Percentiles rank a stretch among this genome's conserved stretches.
phyloP scores from a whole-genome alignment of 2,888 invertebrate genomes.

The Torymus auratus region DNA sequence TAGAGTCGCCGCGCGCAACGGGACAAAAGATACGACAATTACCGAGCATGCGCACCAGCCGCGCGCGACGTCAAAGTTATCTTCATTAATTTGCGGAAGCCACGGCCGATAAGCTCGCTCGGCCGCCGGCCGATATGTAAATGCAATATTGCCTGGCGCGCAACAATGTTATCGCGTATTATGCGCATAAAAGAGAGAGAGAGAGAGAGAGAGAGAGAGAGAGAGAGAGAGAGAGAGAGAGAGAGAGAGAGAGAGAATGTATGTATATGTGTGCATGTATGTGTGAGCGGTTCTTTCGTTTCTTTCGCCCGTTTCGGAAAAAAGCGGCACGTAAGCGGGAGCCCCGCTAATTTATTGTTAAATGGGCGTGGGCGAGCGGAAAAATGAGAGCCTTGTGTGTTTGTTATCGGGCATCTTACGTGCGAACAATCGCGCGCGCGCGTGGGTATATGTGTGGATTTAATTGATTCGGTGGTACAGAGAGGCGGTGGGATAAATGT shows the following conservation, averaged over 20 bases:
- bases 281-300: not conserved
- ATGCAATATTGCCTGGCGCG: conserved; percentile 46
- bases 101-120: conserved; percentile 45
- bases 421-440: not conserved
- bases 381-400: not conserved
- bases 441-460: conserved; percentile 4
- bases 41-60: conserved; percentile 17
- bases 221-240: no score
- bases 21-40: conserved; percentile 58
- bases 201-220: no score
- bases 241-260: not conserved
- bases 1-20: conserved; percentile 34
- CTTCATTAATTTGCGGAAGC: conserved; percentile 59
- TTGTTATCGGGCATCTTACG: conserved; percentile 38
- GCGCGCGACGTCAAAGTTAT: conserved; percentile 54
- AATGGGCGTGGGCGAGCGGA: not conserved
- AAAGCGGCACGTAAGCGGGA: not conserved
- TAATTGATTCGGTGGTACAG: conserved; percentile 39
- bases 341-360: conserved; percentile 45
- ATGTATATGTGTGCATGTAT: conserved; percentile 7
- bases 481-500: not conserved
- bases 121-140: conserved; percentile 46
- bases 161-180: conserved; percentile 56
- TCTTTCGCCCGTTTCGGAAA: conserved; percentile 12
- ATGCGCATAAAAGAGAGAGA: conserved; percentile 24